Conservation (phyloP, 2,113 vertebrate species). For the Benitochromis conjunctus region DNA sequence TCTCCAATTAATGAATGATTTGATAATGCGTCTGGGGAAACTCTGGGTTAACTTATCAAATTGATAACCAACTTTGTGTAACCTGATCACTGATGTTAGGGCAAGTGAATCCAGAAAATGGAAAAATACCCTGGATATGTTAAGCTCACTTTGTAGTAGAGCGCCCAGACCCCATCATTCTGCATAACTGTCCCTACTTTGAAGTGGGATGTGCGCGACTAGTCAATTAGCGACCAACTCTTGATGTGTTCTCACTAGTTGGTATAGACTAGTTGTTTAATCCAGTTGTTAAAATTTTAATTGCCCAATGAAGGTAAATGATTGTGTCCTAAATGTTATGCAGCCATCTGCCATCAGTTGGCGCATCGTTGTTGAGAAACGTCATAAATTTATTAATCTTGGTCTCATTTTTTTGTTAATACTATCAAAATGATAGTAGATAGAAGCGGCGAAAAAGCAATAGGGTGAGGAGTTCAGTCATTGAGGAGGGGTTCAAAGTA, state of each 20-base stretch:
- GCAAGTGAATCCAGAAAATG: background rate
- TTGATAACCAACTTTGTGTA: background rate
- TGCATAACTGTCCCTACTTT: background rate
- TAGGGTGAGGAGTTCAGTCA: background rate
- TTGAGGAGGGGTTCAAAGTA: background rate
- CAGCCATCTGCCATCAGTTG: background rate
- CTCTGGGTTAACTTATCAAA: background rate
- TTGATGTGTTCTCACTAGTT: background rate
- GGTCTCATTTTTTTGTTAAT: background rate
- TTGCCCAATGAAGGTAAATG: background rate
- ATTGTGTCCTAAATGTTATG: background rate
- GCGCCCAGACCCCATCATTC: background rate
- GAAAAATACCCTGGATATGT: background rate
- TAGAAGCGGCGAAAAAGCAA: background rate
- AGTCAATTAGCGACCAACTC: background rate
- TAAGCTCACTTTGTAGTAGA: background rate
- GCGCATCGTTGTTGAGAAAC: background rate
- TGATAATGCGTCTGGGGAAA: background rate
- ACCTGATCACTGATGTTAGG: background rate
- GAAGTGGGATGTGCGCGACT: background rate
- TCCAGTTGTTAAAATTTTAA: background rate
- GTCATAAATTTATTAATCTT: background rate
- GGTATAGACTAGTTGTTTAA: background rate
- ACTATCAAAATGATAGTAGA: background rate
- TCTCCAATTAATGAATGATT: background rate